phyloP scores from a whole-genome alignment of 2,113 vertebrate species.

The Anguilla rostrata region DNA sequence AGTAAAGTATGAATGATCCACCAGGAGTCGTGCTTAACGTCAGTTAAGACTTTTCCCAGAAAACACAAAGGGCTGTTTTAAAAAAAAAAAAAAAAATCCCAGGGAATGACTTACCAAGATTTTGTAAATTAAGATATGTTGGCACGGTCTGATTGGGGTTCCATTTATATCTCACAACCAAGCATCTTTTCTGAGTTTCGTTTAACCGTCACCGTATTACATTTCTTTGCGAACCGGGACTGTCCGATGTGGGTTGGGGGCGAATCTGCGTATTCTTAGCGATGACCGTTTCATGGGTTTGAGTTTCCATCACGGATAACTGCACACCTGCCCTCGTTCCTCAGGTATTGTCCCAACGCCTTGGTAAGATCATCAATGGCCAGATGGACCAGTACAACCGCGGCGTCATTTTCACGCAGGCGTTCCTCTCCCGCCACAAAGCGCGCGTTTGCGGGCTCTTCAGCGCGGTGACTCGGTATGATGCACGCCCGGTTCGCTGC shows the following conservation, averaged over 20 bases:
- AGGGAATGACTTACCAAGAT: not conserved
- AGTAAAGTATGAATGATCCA: too few species aligned
- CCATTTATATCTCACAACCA: not conserved
- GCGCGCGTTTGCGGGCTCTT: constrained; percentile 90
- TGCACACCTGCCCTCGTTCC: constrained; percentile 24
- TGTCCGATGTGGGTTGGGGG: too few species aligned
- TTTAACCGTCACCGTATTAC: not conserved
- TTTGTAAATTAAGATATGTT: not conserved
- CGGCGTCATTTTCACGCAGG: constrained; percentile 90
- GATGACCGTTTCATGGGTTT: too few species aligned
- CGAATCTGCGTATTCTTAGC: too few species aligned
- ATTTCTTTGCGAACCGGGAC: too few species aligned
- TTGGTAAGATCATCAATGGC: constrained; percentile 85
- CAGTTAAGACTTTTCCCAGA: not conserved
- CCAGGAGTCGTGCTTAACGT: not conserved
- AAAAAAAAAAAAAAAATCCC: too few species aligned
- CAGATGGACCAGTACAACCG: constrained; percentile 87
- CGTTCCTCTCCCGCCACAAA: constrained; percentile 87
- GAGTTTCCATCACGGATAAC: not conserved
- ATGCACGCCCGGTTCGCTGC: not conserved
- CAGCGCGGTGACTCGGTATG: constrained; percentile 87
- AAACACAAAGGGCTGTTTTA: too few species aligned
- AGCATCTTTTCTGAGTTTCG: not conserved
- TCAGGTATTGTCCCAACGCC: constrained; percentile 81
- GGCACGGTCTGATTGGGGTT: not conserved